Evolutionary conservation across 1,140 invertebrate species (phyloP).

Genomic region (Ceratina calcarata): DNA sequence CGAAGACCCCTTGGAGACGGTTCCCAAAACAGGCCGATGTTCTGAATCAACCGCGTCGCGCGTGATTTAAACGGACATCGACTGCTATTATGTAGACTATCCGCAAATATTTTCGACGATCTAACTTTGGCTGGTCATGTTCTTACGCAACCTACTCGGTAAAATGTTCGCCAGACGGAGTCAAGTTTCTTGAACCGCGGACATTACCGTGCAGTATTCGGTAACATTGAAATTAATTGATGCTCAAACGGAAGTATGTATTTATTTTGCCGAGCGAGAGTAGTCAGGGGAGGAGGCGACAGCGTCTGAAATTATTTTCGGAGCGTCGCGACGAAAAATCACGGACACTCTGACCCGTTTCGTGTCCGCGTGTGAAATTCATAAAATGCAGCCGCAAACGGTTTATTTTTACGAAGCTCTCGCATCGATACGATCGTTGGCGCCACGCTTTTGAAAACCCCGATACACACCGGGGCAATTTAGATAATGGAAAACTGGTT

Average conservation of each 20-base stretch:
- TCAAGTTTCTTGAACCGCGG: constrained; percentile 21
- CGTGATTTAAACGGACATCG: constrained; percentile 28
- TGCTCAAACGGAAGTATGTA: background rate
- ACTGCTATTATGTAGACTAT: constrained; percentile 4
- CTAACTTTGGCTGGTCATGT: constrained; percentile 18
- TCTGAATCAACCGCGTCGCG: constrained; percentile 18
- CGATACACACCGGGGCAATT: background rate
- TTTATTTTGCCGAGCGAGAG: background rate
- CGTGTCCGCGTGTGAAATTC: background rate
- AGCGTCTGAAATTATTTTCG: constrained; percentile 37
- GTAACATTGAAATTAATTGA: background rate
- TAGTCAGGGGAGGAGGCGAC: background rate
- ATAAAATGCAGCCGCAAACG: background rate
- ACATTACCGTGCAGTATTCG: background rate
- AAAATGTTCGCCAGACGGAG: background rate
- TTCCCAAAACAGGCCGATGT: no score
- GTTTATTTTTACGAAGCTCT: background rate
- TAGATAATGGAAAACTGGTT: constrained; percentile 4
- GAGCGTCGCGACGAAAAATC: constrained; percentile 34
- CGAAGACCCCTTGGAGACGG: no score
- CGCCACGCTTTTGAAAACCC: background rate
- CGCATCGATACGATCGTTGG: background rate
- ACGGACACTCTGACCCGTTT: constrained; percentile 16
- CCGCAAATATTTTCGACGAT: background rate
- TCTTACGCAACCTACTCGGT: background rate